Base-by-base conservation (phyloP, 2,888 invertebrate species). In the Philonicus albiceps region DNA sequence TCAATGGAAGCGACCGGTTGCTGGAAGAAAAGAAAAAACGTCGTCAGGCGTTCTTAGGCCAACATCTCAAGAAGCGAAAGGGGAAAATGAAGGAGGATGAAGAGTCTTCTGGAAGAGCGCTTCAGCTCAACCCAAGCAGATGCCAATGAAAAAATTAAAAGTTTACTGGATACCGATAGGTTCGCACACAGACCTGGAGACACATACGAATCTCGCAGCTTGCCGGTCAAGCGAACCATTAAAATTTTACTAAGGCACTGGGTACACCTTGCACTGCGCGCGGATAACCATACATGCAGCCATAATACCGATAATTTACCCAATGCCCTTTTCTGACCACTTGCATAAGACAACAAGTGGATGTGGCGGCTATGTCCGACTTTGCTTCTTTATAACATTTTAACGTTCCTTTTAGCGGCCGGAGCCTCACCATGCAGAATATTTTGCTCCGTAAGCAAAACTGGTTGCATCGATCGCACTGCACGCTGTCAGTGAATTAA, bases 201-300 rank as follows among this genome's bases (percentile, higher is more conserved):
- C 78, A 78, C 86, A 64, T 78, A 78, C 64, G 84, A 8, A 27
- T 11, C 34, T 34, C 27, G 34, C 27, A 75, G 72, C 16, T 30
- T 30, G 55, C 75, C 74, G 55, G 75, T 76, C 40, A 64, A 83
- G 64, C 55, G 81, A 37, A 83, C 64, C 64, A 73, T 84, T 76
- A 85, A 85, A 64, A 34, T 76, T 85, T 85, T 75, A 85, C 85
- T 85, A 53, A 85, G 85, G 85, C 85, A 85, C 53, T 85, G 75
- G 85, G 85, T 85, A 75, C 75, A 55, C 73, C 73, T 73, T 84
- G 73, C 73, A 73, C 72, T 27, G 84, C 27, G 43, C 72, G n/a
- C 72, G 73, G 73, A 43, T 43, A 19, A 73, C 19, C 73, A 64
- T 81, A 64, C 19, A 13, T 2, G 30, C 22, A 7, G 64, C 64